These are phyloP conservation scores for Aldrovandia affinis DNA, from an alignment of 2,797 vertebrate genomes.

Conservation along the genomic window DNA sequence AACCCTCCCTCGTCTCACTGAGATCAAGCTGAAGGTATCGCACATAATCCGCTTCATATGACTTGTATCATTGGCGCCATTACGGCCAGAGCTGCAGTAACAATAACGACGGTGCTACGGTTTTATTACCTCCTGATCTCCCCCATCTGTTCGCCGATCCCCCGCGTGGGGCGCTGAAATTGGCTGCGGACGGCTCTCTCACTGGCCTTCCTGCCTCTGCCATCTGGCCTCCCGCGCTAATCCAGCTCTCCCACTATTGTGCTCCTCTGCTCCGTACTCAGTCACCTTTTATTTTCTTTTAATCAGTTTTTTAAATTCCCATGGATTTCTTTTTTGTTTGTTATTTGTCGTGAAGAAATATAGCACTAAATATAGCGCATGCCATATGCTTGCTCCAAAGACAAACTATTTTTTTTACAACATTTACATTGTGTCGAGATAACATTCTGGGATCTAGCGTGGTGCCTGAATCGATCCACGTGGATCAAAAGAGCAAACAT, in stretches of 20 bases:
- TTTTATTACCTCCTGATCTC: conserved; percentile 70
- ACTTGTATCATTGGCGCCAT: conserved; percentile 58
- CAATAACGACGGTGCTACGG: conserved; percentile 68
- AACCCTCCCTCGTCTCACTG: not conserved
- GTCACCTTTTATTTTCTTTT: not conserved
- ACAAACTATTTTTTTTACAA: no score
- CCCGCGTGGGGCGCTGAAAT: conserved; percentile 44
- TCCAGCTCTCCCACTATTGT: conserved; percentile 47
- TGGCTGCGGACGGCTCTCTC: conserved; percentile 50
- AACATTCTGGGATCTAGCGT: no score
- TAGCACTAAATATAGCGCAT: no score
- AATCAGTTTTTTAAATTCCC: not conserved
- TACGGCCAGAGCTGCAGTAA: conserved; percentile 57
- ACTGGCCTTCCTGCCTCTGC: conserved; percentile 37
- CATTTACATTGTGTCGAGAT: no score
- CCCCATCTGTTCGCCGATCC: conserved; percentile 67
- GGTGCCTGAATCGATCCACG: no score
- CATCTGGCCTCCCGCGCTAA: conserved; percentile 61
- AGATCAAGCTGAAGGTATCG: not conserved
- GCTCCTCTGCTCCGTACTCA: not conserved
- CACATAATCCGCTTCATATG: conserved; percentile 4
- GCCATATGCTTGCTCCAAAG: no score
- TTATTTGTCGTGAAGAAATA: not conserved
- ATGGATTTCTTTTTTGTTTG: not conserved
- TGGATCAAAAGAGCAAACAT: not conserved